Percentiles rank a stretch among this genome's conserved stretches.
These are phyloP conservation scores for Parapsyche elsis DNA, from an alignment of 1,140 invertebrate genomes.

Conservation along the genomic window DNA sequence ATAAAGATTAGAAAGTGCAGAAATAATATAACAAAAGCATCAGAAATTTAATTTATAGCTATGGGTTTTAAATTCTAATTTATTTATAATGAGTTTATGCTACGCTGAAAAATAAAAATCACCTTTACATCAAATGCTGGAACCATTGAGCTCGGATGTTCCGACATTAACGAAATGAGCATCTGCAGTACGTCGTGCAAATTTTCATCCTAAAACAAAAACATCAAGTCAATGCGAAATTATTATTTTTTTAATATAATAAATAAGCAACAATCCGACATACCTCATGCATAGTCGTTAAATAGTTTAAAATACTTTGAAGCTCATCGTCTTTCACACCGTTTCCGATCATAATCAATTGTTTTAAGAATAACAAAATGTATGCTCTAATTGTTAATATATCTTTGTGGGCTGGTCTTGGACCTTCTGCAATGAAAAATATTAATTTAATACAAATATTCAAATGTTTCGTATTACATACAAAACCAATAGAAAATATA, in stretches of 20 bases:
- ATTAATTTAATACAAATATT: too few relatives aligned
- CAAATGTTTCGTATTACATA: constrained; percentile 30
- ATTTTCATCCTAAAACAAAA: constrained; percentile 89
- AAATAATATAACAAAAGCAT: neutral
- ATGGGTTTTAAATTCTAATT: too few relatives aligned
- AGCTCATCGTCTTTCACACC: constrained; percentile 98
- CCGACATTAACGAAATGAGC: constrained; percentile 96
- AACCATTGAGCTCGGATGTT: constrained; percentile 98
- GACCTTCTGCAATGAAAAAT: constrained; percentile 79
- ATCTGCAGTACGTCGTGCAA: constrained; percentile 97
- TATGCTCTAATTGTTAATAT: constrained; percentile 94
- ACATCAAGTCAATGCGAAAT: neutral
- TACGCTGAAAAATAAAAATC: constrained; percentile 36
- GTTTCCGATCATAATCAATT: constrained; percentile 95
- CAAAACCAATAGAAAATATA: neutral
- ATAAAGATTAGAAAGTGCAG: neutral
- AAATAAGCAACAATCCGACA: constrained; percentile 26
- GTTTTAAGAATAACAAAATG: constrained; percentile 95
- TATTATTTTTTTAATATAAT: neutral
- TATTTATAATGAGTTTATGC: too few relatives aligned
- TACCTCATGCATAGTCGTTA: constrained; percentile 97
- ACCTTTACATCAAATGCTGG: constrained; percentile 94
- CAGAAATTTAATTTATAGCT: neutral
- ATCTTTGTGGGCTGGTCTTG: constrained; percentile 92
- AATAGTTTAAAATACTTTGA: constrained; percentile 97